These are phyloP conservation scores for Cecidostiba fungosa DNA, from an alignment of 2,888 invertebrate species.

Conservation along the genomic window DNA sequence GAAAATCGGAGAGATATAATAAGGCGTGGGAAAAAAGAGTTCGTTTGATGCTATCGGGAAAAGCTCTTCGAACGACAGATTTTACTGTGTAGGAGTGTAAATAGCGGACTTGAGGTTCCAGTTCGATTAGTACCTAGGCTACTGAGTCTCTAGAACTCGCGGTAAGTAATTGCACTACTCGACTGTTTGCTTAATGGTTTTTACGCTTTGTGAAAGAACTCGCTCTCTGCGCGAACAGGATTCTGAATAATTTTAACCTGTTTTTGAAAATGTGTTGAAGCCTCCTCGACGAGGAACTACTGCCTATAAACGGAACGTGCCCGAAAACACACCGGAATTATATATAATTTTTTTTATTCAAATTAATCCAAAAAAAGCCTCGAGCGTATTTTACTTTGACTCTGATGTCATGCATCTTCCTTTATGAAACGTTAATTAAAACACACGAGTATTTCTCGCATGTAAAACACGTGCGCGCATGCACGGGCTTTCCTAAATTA, in stretches of 20 bases:
- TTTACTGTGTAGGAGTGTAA: neutral
- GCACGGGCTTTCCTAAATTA: conserved; percentile 27
- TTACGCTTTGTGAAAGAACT: neutral
- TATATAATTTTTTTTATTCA: neutral
- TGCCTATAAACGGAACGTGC: no score
- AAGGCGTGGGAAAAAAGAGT: neutral
- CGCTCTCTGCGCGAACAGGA: no score
- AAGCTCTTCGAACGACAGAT: neutral
- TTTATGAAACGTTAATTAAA: conserved; percentile 45
- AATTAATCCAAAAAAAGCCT: neutral
- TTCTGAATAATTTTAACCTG: no score
- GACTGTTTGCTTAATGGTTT: neutral
- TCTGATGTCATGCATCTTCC: conserved; percentile 6
- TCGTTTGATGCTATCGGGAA: neutral
- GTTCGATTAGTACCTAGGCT: conserved; percentile 1
- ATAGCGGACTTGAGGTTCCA: neutral
- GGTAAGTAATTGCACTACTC: neutral
- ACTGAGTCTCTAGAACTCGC: neutral
- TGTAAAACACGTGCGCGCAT: conserved; percentile 22
- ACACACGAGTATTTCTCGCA: conserved; percentile 32
- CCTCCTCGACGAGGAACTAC: no score
- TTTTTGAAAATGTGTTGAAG: no score
- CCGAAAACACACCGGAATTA: neutral
- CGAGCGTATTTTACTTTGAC: neutral
- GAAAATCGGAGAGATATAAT: neutral